Conservation (phyloP, 2,113 vertebrate species). For the Ploceus nigricollis region DNA sequence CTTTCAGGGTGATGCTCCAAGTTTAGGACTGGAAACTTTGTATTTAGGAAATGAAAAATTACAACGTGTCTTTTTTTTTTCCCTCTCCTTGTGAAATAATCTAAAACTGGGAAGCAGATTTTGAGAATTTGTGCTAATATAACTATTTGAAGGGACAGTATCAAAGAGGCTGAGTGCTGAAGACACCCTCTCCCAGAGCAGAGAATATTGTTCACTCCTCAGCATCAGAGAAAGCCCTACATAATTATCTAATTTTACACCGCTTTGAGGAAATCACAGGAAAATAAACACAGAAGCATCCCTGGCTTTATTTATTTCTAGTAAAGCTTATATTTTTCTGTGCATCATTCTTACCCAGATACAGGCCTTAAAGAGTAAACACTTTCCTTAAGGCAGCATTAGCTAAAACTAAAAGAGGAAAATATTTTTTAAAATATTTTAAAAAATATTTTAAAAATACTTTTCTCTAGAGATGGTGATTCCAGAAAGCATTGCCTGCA, state of each 20-base stretch:
- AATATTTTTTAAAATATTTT: rapidly evolving
- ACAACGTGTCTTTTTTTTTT: background rate
- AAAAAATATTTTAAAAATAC: background rate
- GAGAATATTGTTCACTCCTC: background rate
- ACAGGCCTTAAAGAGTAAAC: background rate
- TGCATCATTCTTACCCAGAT: background rate
- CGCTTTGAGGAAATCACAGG: background rate
- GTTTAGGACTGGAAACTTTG: background rate
- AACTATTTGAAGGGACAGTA: background rate
- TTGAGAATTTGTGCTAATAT: background rate
- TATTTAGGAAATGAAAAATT: background rate
- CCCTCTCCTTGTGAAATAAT: background rate
- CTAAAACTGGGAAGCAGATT: background rate
- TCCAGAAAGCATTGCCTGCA: background rate
- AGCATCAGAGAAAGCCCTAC: background rate
- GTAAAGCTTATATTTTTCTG: background rate
- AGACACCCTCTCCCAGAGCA: rapidly evolving
- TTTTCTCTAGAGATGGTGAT: background rate
- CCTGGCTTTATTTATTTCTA: background rate
- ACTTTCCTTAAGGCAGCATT: background rate
- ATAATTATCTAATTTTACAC: background rate
- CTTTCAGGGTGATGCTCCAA: background rate
- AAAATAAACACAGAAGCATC: background rate
- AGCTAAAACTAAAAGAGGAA: background rate
- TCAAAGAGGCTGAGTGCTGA: background rate